These are phyloP conservation scores for Sceliomorpha sp. DNA, from an alignment of 2,888 invertebrate species.

Conservation along the genomic window DNA sequence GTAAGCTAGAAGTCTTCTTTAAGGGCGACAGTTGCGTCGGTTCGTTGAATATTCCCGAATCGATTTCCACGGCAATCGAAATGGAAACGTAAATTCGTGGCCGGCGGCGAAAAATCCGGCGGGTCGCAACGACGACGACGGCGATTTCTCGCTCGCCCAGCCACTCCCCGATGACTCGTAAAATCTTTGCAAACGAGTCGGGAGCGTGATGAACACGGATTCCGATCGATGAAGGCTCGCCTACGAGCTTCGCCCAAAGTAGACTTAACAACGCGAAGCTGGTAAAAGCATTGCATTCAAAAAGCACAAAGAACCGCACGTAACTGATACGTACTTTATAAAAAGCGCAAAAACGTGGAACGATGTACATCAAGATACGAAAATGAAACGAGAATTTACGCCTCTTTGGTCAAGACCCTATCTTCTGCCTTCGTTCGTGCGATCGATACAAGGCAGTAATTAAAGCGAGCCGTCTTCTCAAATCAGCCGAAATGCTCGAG, in stretches of 20 bases:
- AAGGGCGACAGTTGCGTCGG: too few species aligned
- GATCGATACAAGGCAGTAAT: too few species aligned
- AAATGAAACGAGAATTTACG: constrained; percentile 1
- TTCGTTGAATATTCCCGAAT: too few species aligned
- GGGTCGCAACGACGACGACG: too few species aligned
- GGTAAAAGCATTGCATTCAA: constrained; percentile 23
- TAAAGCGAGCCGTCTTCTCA: too few species aligned
- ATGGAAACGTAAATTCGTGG: too few species aligned
- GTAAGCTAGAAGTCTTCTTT: too few species aligned
- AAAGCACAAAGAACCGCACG: constrained; percentile 2
- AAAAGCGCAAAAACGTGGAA: constrained; percentile 3
- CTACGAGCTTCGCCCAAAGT: constrained; percentile 23
- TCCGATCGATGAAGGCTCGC: constrained; percentile 41
- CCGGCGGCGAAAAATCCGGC: too few species aligned
- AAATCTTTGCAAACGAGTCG: constrained; percentile 46
- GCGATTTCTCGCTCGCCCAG: constrained; percentile 17
- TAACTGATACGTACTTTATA: constrained; percentile 25
- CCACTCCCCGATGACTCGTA: constrained; percentile 50
- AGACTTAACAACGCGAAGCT: constrained; percentile 24
- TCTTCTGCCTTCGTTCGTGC: too few species aligned
- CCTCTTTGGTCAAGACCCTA: not conserved
- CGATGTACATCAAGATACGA: not conserved
- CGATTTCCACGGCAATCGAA: too few species aligned
- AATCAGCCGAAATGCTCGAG: too few species aligned
- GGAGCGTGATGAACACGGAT: constrained; percentile 41